phyloP scores from a whole-genome alignment of 2,113 vertebrate genomes.

The Pagrus major region DNA sequence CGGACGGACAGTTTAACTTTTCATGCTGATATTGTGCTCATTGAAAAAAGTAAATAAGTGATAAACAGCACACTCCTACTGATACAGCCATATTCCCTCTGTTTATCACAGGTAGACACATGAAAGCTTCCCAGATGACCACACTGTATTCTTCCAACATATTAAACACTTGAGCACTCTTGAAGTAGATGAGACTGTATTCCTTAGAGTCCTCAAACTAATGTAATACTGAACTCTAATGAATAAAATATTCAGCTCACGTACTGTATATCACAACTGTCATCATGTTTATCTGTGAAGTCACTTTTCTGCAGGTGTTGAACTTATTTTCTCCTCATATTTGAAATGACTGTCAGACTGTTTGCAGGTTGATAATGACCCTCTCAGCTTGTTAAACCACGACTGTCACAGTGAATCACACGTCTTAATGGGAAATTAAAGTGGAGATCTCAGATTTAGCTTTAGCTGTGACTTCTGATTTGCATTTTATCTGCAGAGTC shows the following conservation, averaged over 20 bases:
- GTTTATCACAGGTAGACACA: background rate
- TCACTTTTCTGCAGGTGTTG: background rate
- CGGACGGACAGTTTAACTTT: background rate
- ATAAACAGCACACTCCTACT: background rate
- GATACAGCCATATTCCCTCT: background rate
- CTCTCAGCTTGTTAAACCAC: conserved; percentile 7
- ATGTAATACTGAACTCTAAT: background rate
- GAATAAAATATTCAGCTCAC: background rate
- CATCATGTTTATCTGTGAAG: background rate
- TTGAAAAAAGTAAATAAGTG: background rate
- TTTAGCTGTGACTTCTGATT: background rate
- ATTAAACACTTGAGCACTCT: too few relatives aligned
- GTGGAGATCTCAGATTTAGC: background rate
- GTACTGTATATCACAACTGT: background rate
- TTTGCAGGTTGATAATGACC: conserved; percentile 34
- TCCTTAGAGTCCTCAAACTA: background rate
- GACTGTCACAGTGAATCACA: conserved; percentile 29
- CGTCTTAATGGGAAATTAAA: conserved; percentile 20
- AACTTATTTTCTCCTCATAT: conserved; percentile 3
- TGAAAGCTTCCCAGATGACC: background rate
- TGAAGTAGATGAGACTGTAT: background rate
- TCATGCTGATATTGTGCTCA: background rate
- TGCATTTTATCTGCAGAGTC: conserved; percentile 6
- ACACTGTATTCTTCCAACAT: background rate
- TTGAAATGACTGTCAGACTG: conserved; percentile 13